phyloP scores from a whole-genome alignment of 2,888 invertebrate species.

The Caenorhabditis wallacei region DNA sequence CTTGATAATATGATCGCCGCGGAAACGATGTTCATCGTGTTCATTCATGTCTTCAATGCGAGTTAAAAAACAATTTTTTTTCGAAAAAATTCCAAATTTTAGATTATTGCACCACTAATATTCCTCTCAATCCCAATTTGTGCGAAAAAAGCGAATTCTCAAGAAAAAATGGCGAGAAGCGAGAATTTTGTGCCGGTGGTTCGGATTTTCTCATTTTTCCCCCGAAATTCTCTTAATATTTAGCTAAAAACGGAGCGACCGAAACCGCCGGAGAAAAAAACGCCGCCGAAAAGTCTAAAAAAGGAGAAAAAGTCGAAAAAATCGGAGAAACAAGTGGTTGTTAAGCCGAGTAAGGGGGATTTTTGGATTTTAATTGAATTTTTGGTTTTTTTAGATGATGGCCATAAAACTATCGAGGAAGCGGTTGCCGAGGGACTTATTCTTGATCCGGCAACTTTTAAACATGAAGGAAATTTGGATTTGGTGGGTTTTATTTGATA shows the following conservation, averaged over 20 bases:
- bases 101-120: slow-evolving; percentile 37
- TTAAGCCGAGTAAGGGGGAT: not conserved
- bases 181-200: slow-evolving; percentile 6
- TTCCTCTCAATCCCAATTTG: not conserved
- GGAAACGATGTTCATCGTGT: not conserved
- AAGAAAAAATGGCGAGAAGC: slow-evolving; percentile 4
- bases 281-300: slow-evolving; percentile 2
- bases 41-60: slow-evolving; percentile 35
- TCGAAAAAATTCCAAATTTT: too few relatives aligned
- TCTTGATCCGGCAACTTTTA: slow-evolving; percentile 43
- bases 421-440: slow-evolving; percentile 53
- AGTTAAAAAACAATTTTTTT: not conserved
- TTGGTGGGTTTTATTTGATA: not conserved
- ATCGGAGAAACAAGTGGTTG: not conserved
- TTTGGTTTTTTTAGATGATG: slow-evolving; percentile 21
- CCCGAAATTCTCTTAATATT: not conserved
- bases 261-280: not conserved
- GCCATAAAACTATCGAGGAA: slow-evolving; percentile 36
- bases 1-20: slow-evolving; percentile 3
- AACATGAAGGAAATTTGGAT: slow-evolving; percentile 47
- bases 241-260: slow-evolving; percentile 1
- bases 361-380: not conserved
- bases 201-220: not conserved
- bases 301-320: slow-evolving; percentile 1
- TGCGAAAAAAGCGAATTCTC: not conserved